Evolutionary conservation across 2,797 vertebrate genomes (phyloP), one percentile per base, ranked within the genome.

Genomic region (Cheirogaleus major): DNA sequence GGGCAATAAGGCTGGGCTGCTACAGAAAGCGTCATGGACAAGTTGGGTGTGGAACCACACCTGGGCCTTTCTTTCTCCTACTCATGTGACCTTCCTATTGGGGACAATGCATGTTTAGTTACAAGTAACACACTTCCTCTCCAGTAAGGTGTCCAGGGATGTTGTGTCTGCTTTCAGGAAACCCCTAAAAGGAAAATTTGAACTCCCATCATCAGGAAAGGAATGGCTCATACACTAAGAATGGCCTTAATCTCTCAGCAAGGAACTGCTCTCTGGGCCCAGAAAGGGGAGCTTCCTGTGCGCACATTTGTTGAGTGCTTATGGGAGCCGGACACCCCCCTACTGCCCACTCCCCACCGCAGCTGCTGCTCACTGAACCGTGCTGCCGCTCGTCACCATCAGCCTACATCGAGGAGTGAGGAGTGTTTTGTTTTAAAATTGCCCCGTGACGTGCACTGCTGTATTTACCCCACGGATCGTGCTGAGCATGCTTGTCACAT

Each of bases 131-230:
- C 1, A 18, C 41, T 57, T 91, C 25, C 50, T 45, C 7, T 48
- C 41, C n/a, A 7, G 48, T 48, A 52, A 38, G 17, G 18, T 10
- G 52, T 18, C 50, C 30, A 13, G 17, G 35, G 14, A 41, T 22
- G 23, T 59, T 72, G 63, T 61, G 50, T 78, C 82, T 65, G 79
- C 69, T 83, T 50, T 70, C 41, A 70, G 57, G 72, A 92, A 92
- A 57, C 50, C 13, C 38, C 30, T 69, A 38, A 82, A 95, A 92
- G 63, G 59, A 30, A 88, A 81, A 85, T 52, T 89, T 93, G 55
- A 57, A 30, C 41, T 63, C 83, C n/a, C 5, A 0, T 45, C 11
- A 78, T 65, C 38, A 57, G 45, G 25, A 79, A 52, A 95, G 14
- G 7, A 55, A 38, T 30, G 67, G 25, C 9, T 72, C 18, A 25